A percentile compares a stretch with the other conserved stretches of the same genome.
These are phyloP conservation scores for Sycon ciliatum DNA, from an alignment of 37 sponge, comb jelly and placozoan species.

Conservation along the genomic window DNA sequence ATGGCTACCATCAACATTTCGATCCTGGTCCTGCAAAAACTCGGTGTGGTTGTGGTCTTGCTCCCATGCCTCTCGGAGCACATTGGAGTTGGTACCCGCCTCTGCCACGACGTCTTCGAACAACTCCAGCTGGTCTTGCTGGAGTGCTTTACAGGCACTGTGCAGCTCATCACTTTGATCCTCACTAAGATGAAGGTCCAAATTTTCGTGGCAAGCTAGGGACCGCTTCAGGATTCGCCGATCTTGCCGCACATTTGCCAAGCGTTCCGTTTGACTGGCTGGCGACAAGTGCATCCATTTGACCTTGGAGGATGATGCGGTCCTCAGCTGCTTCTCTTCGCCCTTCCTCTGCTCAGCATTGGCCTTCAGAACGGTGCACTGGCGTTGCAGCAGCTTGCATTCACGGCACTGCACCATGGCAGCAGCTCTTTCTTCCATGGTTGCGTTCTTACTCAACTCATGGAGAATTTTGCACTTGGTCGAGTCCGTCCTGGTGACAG, in stretches of 20 bases:
- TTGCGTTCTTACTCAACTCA: slow-evolving; percentile 28
- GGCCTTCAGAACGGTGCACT: slow-evolving; percentile 10
- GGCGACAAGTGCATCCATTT: slow-evolving; percentile 28
- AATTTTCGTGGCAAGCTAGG: too few species aligned
- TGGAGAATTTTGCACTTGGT: slow-evolving; percentile 18
- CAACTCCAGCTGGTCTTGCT: slow-evolving; percentile 27
- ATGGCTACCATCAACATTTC: slow-evolving; percentile 19
- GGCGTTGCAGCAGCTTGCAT: slow-evolving; percentile 17
- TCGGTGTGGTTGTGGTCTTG: slow-evolving; percentile 15
- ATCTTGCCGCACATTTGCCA: too few species aligned
- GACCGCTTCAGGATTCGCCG: too few species aligned
- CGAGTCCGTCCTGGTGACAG: slow-evolving; percentile 23
- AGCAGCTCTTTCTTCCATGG: slow-evolving; percentile 13
- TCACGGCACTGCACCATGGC: slow-evolving; percentile 12
- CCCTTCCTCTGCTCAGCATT: too few species aligned
- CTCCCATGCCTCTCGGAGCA: slow-evolving; percentile 21
- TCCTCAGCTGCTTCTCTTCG: not conserved
- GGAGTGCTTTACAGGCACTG: too few species aligned
- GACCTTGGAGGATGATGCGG: slow-evolving; percentile 11
- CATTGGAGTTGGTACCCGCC: not conserved
- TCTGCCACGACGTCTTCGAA: slow-evolving; percentile 2
- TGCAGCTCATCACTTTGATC: too few species aligned
- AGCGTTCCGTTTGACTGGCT: too few species aligned
- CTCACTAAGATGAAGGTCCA: slow-evolving; percentile 14
- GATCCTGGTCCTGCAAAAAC: slow-evolving; percentile 25